Evolutionary conservation across 2,888 invertebrate genomes (phyloP), one percentile per base, ranked within the genome.

Genomic region (Nomada flava): DNA sequence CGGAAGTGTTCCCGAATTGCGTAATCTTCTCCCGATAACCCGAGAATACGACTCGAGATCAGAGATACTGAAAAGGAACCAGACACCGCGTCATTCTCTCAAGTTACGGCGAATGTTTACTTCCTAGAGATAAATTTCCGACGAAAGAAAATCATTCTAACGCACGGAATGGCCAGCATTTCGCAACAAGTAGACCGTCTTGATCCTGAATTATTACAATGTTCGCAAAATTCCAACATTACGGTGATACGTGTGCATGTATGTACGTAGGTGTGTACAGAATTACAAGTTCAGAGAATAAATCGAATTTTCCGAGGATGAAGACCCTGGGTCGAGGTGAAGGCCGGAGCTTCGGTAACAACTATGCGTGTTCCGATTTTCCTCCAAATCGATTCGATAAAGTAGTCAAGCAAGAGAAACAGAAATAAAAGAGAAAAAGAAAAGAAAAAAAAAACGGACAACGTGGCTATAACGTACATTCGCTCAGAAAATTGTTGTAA

Each of bases 261-360:
- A 13, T 76, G 64, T 59, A 69, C 72, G 87, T 86, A 57, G 87
- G 84, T 65, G 79, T 78, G 76, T 82, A 83, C 83, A 82, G 79
- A 86, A 88, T 88, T 82, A 84, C 84, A 87, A 82, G 67, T 79
- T 59, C 71, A 75, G 73, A 67, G 79, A 89, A 87, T 85, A 86
- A 88, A 90, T 91, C 91, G 91, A 91, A 91, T 91, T 87, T 71
- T 78, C 59, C 84, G 85, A 87, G 88, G 90, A 89, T 90, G 90
- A 90, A 90, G 90, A 89, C 89, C 88, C 89, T 90, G 89, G 88
- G 88, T 90, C 90, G 89, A 89, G 91, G 91, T 91, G 90, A 91
- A 91, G 91, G 91, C 90, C 88, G 63, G 62, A 79, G 83, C 88
- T 88, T 89, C 88, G 87, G 83, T 72, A 79, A 75, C 76, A 79